phyloP scores from a whole-genome alignment of 1,140 invertebrate genomes.

The Drosophila paulistorum region DNA sequence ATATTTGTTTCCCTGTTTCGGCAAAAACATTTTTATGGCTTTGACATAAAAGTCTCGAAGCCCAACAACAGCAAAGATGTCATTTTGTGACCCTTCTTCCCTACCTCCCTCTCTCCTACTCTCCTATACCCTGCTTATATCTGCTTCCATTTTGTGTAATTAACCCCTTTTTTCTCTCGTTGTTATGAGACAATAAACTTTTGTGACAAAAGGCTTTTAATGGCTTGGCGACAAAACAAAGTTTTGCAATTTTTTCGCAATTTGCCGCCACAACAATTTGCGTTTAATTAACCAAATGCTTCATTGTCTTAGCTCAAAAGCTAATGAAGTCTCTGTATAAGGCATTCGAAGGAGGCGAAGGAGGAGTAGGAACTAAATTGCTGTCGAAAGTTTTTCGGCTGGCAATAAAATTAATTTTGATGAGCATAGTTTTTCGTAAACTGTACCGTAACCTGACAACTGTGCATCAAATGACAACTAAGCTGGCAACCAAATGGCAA shows the following conservation, averaged over 20 bases:
- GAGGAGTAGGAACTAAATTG: slow-evolving; percentile 38
- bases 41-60: slow-evolving; percentile 65
- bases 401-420: slow-evolving; percentile 81
- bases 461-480: slow-evolving; percentile 25
- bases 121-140: slow-evolving; percentile 5
- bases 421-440: slow-evolving; percentile 54
- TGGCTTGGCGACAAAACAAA: slow-evolving; percentile 78
- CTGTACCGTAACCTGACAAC: slow-evolving; percentile 9
- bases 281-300: slow-evolving; percentile 81
- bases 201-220: slow-evolving; percentile 76
- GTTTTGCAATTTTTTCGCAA: slow-evolving; percentile 78
- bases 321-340: slow-evolving; percentile 52
- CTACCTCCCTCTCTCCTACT: not conserved
- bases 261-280: slow-evolving; percentile 80
- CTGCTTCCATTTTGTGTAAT: slow-evolving; percentile 50
- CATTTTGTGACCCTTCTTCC: slow-evolving; percentile 41
- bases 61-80: slow-evolving; percentile 39
- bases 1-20: slow-evolving; percentile 62
- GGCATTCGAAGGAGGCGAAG: not conserved
- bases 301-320: slow-evolving; percentile 35
- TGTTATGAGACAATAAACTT: slow-evolving; percentile 72
- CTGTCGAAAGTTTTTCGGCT: slow-evolving; percentile 72
- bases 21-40: slow-evolving; percentile 64
- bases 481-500: not conserved
- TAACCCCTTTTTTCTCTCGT: slow-evolving; percentile 63